Base-by-base conservation (phyloP, 2,888 invertebrate genomes). In the Caenorhabditis sp. region DNA sequence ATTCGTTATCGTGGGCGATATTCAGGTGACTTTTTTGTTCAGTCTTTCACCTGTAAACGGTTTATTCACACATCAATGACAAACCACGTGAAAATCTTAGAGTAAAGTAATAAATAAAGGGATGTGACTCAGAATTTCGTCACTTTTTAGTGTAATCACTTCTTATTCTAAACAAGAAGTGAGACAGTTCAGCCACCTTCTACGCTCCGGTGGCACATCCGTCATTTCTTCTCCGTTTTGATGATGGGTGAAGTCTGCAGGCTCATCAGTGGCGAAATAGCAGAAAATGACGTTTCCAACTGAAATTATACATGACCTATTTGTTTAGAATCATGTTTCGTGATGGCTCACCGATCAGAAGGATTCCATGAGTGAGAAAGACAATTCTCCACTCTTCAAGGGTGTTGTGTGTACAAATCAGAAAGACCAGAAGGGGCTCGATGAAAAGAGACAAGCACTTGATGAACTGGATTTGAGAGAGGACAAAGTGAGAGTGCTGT, bases 391-490 rank as follows among this genome's bases (percentile, higher is more conserved):
- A 86, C 50, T 86, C 81, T 22, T 78, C 78, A 4, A 83, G 58
- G 1, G 81, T 81, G 65, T 79, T 84, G 62, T 81, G 61, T 17
- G 50, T 59, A 48, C 79, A 83, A 52, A 83, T 82, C 8, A 87
- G 52, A 52, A 59, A 82, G 37, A 87, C 81, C 8, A 87, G 68
- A 5, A 85, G 79, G n/a, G 87, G 87, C 27, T 86, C 86, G 46
- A 87, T 81, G 76, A 87, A 86, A 26, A 86, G 75, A 0, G 87
- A 85, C 5, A 86, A 46, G 35, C 86, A 87, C 61, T 87, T 87
- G 79, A 86, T 84, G 80, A 87, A 87, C 59, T 87, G 87, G 30
- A 87, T 85, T 72, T 85, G 85, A 7, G 86, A 86, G 11, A 87
- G 80, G 7, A 87, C 87, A 48, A 87, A 87, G 70, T 86, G 86